Base-by-base conservation (phyloP, 2,888 invertebrate genomes). In the Odontocerum albicorne region DNA sequence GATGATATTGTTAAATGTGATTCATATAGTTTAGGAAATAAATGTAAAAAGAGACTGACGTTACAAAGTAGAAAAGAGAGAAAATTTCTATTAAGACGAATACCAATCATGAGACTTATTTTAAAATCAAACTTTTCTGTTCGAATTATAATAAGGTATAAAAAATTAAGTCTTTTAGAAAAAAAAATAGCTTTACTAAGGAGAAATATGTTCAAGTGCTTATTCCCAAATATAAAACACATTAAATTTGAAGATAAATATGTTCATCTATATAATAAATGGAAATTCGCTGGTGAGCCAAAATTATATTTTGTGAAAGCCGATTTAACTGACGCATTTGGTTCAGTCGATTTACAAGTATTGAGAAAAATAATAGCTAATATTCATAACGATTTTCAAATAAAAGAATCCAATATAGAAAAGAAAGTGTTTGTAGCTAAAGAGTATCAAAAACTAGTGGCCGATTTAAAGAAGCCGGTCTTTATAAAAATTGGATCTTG, bases 271-370 rank as follows among this genome's bases (percentile, higher is more conserved):
- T 66, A 70, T 56, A 39, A 58, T 7, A 65, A 68, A 32, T 78
- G 78, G 78, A n/a, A 67, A 2, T 60, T 63, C 32, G 58, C 63
- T 3, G 66, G 68, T 40, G 68, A 70, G 57, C 77, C 78, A 12
- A 70, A 68, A 63, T 66, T 79, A 12, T 78, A 73, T 65, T 77
- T 77, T 63, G 65, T 78, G 1, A 78, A 75, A 66, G 68, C 73
- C 3, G 79, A 79, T 63, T 66, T 79, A 1, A 72, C 70, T 42
- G 75, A 79, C 68, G 78, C 78, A 8, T 79, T 79, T 68, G 78
- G 78, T 1, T 72, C 70, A n/a, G 73, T 79, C 17, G 69, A 72
- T 57, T 73, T 66, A 62, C 65, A 67, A 3, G 68, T 68, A 49
- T 64, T 79, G 20, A 62, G 69, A 49, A 71, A 67, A 62, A 71